Base-by-base conservation (phyloP, 2,888 invertebrate genomes). In the Lymantria dispar region DNA sequence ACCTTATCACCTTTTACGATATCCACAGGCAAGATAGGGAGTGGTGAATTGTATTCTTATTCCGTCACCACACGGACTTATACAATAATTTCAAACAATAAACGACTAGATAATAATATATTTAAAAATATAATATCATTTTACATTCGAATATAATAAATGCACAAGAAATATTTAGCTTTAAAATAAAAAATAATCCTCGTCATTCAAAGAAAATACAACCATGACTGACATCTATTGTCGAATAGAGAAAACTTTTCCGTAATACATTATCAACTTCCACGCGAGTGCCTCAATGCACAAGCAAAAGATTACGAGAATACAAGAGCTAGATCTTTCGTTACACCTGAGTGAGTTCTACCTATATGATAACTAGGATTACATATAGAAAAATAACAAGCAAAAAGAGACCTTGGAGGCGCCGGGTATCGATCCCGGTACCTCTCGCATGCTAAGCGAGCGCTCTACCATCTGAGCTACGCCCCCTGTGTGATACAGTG, bases 391-490 rank as follows among this genome's bases (percentile, higher is more conserved):
- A 54, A 50, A 46, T 37, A 42, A 12, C 14, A 52, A 38, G 8
- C 46, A 60, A 68, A 68, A 79, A 74, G 72, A 62, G 0, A 0
- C 3, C 3, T 73, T 91, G 91, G 91, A 91, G 90, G 91, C 90
- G 91, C 91, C 88, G 91, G 91, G 91, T 88, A 91, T 91, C 91
- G 91, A 91, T 91, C 90, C 91, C 91, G 89, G 91, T 91, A 91
- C 91, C 88, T 91, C 91, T 91, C 91, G 82, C 91, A 91, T 91
- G 90, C 90, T 91, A 91, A 91, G 91, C 91, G 91, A 91, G 91
- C 91, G 85, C 85, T 85, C 85, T 85, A 85, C 85, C 85, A 80
- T 80, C 80, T 80, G 80, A 80, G 80, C 80, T 80, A 80, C 80
- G 76, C 80, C 80, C 80, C 80, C 80, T 42, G 1, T 33, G 33